A percentile compares a stretch with the other conserved stretches of the same genome.
phyloP scores from a whole-genome alignment of 2,113 vertebrate species.

The Stomatorhinus ivindoensis region DNA sequence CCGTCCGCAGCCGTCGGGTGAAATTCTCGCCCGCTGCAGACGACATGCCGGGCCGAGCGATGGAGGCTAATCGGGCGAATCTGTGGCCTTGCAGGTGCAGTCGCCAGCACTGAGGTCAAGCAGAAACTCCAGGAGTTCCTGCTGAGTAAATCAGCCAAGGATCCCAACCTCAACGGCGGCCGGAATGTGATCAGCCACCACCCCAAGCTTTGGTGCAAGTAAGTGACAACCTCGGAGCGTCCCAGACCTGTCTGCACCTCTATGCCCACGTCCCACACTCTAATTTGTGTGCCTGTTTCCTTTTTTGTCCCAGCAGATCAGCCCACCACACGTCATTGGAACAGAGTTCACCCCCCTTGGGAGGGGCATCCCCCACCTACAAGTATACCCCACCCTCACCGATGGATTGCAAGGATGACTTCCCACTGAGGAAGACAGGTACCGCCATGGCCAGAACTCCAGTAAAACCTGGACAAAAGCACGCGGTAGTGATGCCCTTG shows the following conservation, averaged over 20 bases:
- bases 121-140: slow-evolving; percentile 99
- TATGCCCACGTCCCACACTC: neutral
- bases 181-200: slow-evolving; percentile 78
- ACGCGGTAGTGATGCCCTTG: neutral
- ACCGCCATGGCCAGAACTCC: slow-evolving; percentile 35
- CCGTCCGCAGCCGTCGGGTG: too few species aligned
- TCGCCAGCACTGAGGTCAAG: slow-evolving; percentile 95
- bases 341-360: slow-evolving; percentile 93
- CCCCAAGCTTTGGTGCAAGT: slow-evolving; percentile 94
- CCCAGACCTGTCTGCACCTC: neutral
- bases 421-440: slow-evolving; percentile 98
- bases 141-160: slow-evolving; percentile 93
- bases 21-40: neutral
- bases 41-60: neutral
- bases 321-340: slow-evolving; percentile 94
- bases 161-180: slow-evolving; percentile 70
- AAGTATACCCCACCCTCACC: slow-evolving; percentile 82
- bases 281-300: neutral
- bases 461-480: neutral
- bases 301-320: slow-evolving; percentile 61
- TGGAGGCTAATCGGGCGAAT: slow-evolving; percentile 48
- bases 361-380: slow-evolving; percentile 82
- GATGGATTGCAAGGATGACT: slow-evolving; percentile 85
- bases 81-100: slow-evolving; percentile 77
- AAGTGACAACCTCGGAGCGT: slow-evolving; percentile 49